Percentiles rank a stretch among this genome's conserved stretches.
Evolutionary conservation across 2,797 vertebrate species (phyloP).

Genomic region (Hoplostethus atlanticus): DNA sequence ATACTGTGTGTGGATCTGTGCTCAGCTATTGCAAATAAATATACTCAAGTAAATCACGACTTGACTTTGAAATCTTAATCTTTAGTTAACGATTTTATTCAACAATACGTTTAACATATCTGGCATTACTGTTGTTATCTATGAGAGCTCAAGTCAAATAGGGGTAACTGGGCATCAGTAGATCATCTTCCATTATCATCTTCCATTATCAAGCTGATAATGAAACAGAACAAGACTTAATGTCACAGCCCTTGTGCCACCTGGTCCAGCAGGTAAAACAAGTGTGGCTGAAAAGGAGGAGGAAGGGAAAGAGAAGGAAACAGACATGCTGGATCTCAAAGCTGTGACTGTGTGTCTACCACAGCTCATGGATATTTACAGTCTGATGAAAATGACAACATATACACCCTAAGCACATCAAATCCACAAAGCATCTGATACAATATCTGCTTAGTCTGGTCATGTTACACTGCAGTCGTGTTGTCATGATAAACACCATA

Average conservation of each 20-base stretch:
- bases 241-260: slow-evolving; percentile 29
- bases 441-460: not conserved
- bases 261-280: slow-evolving; percentile 64
- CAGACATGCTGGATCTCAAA: slow-evolving; percentile 13
- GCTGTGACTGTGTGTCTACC: not conserved
- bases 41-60: too few relatives aligned
- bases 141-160: not conserved
- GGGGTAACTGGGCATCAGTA: not conserved
- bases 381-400: not conserved
- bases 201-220: slow-evolving; percentile 1
- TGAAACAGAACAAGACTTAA: not conserved
- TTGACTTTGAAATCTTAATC: too few relatives aligned
- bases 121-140: not conserved
- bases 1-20: too few relatives aligned
- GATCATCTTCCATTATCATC: not conserved
- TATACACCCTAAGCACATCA: not conserved
- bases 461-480: slow-evolving; percentile 1
- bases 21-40: too few relatives aligned
- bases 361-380: not conserved
- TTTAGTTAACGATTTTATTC: too few relatives aligned
- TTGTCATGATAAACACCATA: not conserved
- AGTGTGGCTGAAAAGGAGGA: slow-evolving; percentile 25
- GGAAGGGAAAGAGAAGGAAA: slow-evolving; percentile 12
- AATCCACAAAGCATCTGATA: slow-evolving; percentile 5
- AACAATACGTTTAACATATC: too few relatives aligned